Base-by-base conservation (phyloP, 2,113 vertebrate genomes). In the Physeter macrocephalus region DNA sequence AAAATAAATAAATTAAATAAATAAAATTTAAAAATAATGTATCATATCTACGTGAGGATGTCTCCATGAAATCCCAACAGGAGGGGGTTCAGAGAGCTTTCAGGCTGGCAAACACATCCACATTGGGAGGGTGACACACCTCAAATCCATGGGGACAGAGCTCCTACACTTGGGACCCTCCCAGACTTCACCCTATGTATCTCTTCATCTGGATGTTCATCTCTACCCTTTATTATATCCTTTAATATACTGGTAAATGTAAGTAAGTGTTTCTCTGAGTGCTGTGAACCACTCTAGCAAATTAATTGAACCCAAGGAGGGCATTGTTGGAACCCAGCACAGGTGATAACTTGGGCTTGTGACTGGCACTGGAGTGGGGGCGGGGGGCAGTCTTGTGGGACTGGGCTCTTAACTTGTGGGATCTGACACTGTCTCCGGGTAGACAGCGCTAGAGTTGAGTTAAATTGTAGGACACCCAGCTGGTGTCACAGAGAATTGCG, bases 11-110 rank as follows among this genome's bases (percentile, higher is more conserved):
- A 49, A 49, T 5, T 52, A 52, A 52, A 52, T 52, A 52, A 52
- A 52, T 52, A 52, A 52, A 52, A n/a, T n/a, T 6, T 52, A 0
- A 1, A 52, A 52, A 52, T 17, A 52, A 52, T 17, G 17, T 52
- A 67, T 54, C n/a, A 31, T 5, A 8, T 5, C 25, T 54, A 21
- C 0, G 4, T 8, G 10, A 59, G 1, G 29, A 71, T 43, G 2
- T 36, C 36, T 39, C 75, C 12, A 3, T 29, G 23, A 59, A 71
- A 82, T 43, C 89, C 66, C 64, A 36, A 49, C 1, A 72, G 90
- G 13, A 36, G 57, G 66, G 78, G 6, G 39, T 25, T 72, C 31
- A 0, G 66, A 43, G 64, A 83, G 18, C 20, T 69, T 82, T 80
- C 18, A 13, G 66, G 21, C 17, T 39, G 67, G 49, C 29, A 52